Evolutionary conservation across 2,888 invertebrate species (phyloP), one percentile per base, ranked within the genome.

Genomic region (Malacosoma neustria): DNA sequence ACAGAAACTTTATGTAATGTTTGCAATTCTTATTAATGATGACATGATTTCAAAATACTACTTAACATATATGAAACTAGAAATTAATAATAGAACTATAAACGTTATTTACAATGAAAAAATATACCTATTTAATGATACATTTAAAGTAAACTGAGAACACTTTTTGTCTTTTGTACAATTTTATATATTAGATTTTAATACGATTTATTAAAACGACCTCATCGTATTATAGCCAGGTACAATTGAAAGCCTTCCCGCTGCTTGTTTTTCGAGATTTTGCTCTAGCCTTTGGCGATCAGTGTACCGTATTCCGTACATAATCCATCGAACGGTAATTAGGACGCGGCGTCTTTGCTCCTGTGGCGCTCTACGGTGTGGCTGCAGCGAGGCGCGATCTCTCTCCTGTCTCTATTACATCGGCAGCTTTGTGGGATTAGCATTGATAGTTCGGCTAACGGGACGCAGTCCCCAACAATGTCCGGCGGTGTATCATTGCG

Each of bases 361-460:
- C 50, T 34, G 54, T 68, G 62, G 63, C 51, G 42, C 49, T 50
- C 61, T 72, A 68, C 58, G 65, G 62, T 70, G 63, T 65, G 75
- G 71, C 72, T 70, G 71, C 81, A 80, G 41, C 72, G 72, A 82
- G 74, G 81, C 82, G 84, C 77, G 80, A 84, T 77, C 61, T 59
- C 63, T 62, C 69, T 69, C 72, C 67, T 71, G 72, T 71, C 62
- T 71, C 72, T 65, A 70, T 72, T 63, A 64, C 52, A 61, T 62
- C 73, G 82, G 77, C 53, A 47, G 69, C 76, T 80, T 74, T 81
- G 75, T 55, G 49, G 79, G 84, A 82, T 84, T 72, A 85, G 71
- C 81, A 37, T 51, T 62, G 61, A 77, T 80, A 73, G 82, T 74
- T 61, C 59, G 50, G 43, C 47, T 82, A 82, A 82, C 82, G 82